Conservation (phyloP, 2,797 vertebrate genomes). For the Nannoperca australis region DNA sequence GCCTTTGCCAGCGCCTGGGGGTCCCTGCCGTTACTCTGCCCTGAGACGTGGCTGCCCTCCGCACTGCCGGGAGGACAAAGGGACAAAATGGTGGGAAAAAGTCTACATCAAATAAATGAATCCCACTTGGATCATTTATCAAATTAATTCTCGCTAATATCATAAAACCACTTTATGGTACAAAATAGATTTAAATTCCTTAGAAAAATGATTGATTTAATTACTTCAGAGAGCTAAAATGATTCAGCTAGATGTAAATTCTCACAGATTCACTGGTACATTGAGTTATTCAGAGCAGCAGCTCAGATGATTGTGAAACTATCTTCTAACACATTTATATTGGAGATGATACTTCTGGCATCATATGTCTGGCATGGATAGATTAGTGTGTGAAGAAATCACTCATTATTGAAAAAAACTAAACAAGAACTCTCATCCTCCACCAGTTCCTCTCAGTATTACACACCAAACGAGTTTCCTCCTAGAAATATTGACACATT, state of each 20-base stretch:
- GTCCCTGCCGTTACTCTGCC: slow-evolving; percentile 98
- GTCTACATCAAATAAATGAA: not conserved
- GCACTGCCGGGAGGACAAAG: slow-evolving; percentile 83
- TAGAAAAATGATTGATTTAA: not conserved
- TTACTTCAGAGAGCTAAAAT: not conserved
- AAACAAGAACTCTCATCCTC: not conserved
- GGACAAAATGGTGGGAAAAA: not conserved
- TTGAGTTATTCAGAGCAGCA: not conserved
- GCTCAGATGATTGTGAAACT: not conserved
- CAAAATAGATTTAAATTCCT: not conserved
- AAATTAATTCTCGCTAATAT: too few relatives aligned
- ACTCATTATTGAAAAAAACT: not conserved
- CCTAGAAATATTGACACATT: not conserved
- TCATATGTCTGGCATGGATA: not conserved
- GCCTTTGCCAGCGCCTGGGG: slow-evolving; percentile 96
- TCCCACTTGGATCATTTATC: not conserved
- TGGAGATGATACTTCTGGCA: not conserved
- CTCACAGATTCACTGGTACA: not conserved
- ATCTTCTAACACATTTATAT: not conserved
- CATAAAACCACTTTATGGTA: not conserved
- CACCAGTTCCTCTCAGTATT: not conserved
- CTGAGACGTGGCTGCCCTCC: slow-evolving; percentile 98
- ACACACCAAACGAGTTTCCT: not conserved
- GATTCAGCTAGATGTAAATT: not conserved
- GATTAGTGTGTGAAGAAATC: not conserved